Evolutionary conservation across 2,113 vertebrate genomes (phyloP).

Genomic region (Trichechus manatus): DNA sequence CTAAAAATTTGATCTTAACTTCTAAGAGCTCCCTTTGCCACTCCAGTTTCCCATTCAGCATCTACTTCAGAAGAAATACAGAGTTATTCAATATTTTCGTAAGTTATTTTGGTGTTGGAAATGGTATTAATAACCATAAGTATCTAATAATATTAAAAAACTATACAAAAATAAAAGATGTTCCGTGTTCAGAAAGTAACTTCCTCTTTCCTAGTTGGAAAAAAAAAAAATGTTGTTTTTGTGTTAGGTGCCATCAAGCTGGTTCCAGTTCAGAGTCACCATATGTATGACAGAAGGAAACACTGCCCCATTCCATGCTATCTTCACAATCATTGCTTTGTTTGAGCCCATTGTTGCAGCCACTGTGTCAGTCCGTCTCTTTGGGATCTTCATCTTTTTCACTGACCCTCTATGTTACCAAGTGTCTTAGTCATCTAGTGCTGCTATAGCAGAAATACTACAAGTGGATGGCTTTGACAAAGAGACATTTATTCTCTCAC

Average conservation of each 20-base stretch:
- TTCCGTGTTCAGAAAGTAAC: not conserved
- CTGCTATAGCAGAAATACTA: no score
- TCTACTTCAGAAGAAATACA: not conserved
- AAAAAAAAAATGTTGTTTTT: not conserved
- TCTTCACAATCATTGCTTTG: no score
- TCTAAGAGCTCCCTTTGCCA: not conserved
- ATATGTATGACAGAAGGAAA: no score
- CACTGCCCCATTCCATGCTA: no score
- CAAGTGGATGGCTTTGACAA: no score
- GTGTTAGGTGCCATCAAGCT: no score
- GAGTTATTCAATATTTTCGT: not conserved
- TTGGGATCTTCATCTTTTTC: not conserved
- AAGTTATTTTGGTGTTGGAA: not conserved
- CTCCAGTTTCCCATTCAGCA: not conserved
- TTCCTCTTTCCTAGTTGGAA: not conserved
- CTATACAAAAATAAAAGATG: not conserved
- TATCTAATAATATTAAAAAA: not conserved
- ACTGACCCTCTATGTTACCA: not conserved
- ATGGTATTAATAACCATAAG: not conserved
- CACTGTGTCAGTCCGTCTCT: not conserved
- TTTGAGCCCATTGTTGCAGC: not conserved
- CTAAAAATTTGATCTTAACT: not conserved
- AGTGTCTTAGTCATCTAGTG: no score
- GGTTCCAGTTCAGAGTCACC: no score
- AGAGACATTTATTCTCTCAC: no score